Conservation (phyloP, 2,797 vertebrate genomes). For the Harpagifer antarcticus region DNA sequence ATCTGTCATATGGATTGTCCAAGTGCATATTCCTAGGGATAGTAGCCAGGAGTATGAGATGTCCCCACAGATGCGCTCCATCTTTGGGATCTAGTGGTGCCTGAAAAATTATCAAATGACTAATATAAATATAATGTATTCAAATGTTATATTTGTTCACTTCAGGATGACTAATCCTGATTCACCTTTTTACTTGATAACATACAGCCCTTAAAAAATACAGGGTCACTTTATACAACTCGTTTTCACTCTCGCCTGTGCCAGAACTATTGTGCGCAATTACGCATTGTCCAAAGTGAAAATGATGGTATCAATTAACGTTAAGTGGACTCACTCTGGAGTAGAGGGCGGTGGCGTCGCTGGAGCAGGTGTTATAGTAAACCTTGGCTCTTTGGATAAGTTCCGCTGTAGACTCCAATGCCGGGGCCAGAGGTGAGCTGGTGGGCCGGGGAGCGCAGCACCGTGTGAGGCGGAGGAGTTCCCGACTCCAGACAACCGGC, state of each 20-base stretch:
- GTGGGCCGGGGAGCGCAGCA: conserved; percentile 91
- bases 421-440: conserved; percentile 89
- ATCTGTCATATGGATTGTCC: conserved; percentile 96
- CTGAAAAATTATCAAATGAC: conserved; percentile 78
- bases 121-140: background rate
- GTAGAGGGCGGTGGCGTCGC: conserved; percentile 91
- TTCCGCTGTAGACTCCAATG: conserved; percentile 90
- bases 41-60: conserved; percentile 89
- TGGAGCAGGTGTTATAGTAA: conserved; percentile 91
- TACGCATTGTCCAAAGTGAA: background rate
- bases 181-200: background rate
- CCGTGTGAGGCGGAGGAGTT: conserved; percentile 87
- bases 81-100: conserved; percentile 91
- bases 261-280: background rate
- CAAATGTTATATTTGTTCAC: background rate
- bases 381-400: conserved; percentile 89
- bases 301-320: background rate
- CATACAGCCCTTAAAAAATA: background rate
- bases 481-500: conserved; percentile 91
- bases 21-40: conserved; percentile 92
- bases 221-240: background rate
- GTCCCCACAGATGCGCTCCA: conserved; percentile 87
- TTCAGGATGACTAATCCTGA: background rate
- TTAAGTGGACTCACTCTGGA: conserved; percentile 85
- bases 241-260: background rate